These are phyloP conservation scores for Pollenia griseotomentosa DNA, from an alignment of 2,888 invertebrate genomes.

Conservation along the genomic window DNA sequence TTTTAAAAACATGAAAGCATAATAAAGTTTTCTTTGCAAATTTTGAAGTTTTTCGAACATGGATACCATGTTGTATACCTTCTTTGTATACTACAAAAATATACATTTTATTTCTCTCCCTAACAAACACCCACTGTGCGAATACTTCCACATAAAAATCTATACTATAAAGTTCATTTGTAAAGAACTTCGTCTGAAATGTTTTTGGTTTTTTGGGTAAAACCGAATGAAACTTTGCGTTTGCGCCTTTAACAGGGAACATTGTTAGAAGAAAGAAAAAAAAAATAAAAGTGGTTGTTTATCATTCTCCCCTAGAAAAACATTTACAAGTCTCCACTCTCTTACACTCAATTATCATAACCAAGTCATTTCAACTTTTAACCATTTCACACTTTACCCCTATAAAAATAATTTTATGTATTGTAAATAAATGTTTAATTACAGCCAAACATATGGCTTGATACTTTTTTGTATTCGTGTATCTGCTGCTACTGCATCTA, in stretches of 20 bases:
- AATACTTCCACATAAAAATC: neutral
- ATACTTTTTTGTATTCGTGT: neutral
- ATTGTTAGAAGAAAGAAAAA: constrained; percentile 28
- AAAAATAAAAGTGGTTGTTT: constrained; percentile 47
- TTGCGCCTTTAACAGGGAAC: constrained; percentile 49
- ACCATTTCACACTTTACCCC: constrained; percentile 47
- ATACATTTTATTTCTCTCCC: neutral
- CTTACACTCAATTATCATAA: neutral
- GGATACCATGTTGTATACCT: neutral
- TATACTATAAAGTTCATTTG: constrained; percentile 29
- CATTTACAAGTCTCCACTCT: neutral
- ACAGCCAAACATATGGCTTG: neutral
- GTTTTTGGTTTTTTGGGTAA: constrained; percentile 18
- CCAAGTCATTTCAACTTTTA: constrained; percentile 18
- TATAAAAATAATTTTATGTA: neutral
- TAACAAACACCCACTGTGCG: constrained; percentile 4
- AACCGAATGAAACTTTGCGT: constrained; percentile 55
- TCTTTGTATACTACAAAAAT: neutral
- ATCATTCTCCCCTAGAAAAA: neutral
- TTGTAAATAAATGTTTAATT: constrained; percentile 15
- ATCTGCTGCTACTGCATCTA: neutral
- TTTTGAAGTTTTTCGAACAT: neutral
- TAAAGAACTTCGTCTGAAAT: constrained; percentile 25
- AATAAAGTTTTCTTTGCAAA: too few species aligned
- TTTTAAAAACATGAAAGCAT: too few species aligned